Evolutionary conservation across 2,888 invertebrate species (phyloP).

Genomic region (Apamea anceps): DNA sequence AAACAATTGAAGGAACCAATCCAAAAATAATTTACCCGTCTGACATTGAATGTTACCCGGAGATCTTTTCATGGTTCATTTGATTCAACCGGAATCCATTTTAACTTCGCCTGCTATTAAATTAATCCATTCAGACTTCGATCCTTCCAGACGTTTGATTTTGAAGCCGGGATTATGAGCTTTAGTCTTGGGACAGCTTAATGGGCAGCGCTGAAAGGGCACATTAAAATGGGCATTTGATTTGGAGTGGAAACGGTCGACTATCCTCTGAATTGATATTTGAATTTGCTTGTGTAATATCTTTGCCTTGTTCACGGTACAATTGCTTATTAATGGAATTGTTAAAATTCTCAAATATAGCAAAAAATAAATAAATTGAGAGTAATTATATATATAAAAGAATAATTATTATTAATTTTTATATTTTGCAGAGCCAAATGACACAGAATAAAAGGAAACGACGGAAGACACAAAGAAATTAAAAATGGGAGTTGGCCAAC

Average conservation of each 20-base stretch:
- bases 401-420: too few species aligned
- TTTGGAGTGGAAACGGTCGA: slow-evolving; percentile 28
- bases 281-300: slow-evolving; percentile 7
- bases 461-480: slow-evolving; percentile 26
- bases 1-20: slow-evolving; percentile 15
- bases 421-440: background rate
- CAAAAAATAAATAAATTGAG: background rate
- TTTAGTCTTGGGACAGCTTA: slow-evolving; percentile 44
- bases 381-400: background rate
- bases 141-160: slow-evolving; percentile 63
- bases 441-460: background rate
- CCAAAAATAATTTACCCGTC: slow-evolving; percentile 42
- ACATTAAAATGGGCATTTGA: slow-evolving; percentile 41
- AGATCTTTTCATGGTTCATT: slow-evolving; percentile 67
- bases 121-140: slow-evolving; percentile 65
- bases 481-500: slow-evolving; percentile 13
- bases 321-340: background rate
- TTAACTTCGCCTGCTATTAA: slow-evolving; percentile 66
- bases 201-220: slow-evolving; percentile 47
- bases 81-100: slow-evolving; percentile 68
- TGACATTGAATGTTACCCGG: slow-evolving; percentile 48
- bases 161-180: slow-evolving; percentile 56
- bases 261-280: slow-evolving; percentile 10
- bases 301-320: background rate
- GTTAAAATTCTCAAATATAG: background rate